Conservation (phyloP, 2,113 vertebrate genomes). For the Callionymus lyra region DNA sequence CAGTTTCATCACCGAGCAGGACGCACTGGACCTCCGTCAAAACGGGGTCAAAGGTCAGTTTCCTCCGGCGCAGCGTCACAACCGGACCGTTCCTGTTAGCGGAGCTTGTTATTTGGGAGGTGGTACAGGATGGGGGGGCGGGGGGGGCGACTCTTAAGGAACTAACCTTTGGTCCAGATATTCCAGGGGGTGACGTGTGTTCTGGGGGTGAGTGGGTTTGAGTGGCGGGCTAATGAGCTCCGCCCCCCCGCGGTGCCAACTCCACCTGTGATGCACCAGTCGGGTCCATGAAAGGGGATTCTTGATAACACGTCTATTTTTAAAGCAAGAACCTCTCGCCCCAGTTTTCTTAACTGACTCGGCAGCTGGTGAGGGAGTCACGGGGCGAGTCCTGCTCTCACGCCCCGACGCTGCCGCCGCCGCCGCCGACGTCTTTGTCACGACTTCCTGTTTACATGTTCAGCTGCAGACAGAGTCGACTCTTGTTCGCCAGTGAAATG, state of each 20-base stretch:
- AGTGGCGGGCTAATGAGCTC: slow-evolving; percentile 34
- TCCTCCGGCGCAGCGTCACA: slow-evolving; percentile 2
- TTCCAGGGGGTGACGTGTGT: neutral
- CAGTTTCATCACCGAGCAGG: slow-evolving; percentile 8
- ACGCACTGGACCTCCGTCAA: neutral
- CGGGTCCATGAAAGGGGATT: slow-evolving; percentile 11
- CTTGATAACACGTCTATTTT: slow-evolving; percentile 6
- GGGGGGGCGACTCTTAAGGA: neutral
- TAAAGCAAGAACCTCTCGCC: neutral
- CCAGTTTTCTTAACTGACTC: neutral
- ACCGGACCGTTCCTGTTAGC: slow-evolving; percentile 6
- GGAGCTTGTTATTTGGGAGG: slow-evolving; percentile 6
- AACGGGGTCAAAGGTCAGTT: slow-evolving; percentile 8
- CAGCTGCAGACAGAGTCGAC: slow-evolving; percentile 26
- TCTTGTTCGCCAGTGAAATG: slow-evolving; percentile 4
- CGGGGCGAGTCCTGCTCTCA: neutral
- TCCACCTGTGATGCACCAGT: slow-evolving; percentile 4
- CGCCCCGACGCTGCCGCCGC: neutral
- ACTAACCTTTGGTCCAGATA: slow-evolving; percentile 40
- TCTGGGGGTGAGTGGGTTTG: slow-evolving; percentile 28
- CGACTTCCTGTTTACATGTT: slow-evolving; percentile 20
- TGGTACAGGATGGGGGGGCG: slow-evolving; percentile 1
- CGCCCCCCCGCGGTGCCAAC: slow-evolving; percentile 25
- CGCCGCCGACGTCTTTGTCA: neutral
- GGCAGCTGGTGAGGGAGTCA: too few species aligned